Conservation (phyloP, 2,113 vertebrate species). For the Anarrhichthys ocellatus region DNA sequence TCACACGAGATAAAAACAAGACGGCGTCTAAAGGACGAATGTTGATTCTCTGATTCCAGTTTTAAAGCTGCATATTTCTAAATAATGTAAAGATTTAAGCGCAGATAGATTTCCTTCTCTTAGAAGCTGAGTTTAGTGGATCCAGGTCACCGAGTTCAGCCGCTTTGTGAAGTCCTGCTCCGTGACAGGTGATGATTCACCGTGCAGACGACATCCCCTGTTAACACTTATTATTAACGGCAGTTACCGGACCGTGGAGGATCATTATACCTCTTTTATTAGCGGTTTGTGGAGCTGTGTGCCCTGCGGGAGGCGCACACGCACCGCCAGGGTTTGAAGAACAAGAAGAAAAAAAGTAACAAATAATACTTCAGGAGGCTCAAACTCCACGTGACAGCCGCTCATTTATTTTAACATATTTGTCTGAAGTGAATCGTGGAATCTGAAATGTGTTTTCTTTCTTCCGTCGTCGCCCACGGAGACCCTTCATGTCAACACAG, state of each 20-base stretch:
- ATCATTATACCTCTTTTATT: too few relatives aligned
- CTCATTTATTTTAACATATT: not conserved
- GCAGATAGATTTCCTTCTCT: too few relatives aligned
- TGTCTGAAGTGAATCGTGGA: constrained; percentile 20
- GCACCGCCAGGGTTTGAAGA: constrained; percentile 5
- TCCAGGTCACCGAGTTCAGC: constrained; percentile 14
- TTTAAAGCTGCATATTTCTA: not conserved
- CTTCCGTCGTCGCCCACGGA: constrained; percentile 9
- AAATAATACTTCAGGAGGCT: not conserved
- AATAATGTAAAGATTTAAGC: too few relatives aligned
- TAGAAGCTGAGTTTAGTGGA: too few relatives aligned
- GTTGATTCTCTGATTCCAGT: not conserved
- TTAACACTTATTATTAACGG: too few relatives aligned
- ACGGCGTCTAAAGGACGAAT: too few relatives aligned
- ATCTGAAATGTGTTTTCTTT: constrained; percentile 1
- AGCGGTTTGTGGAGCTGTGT: too few relatives aligned
- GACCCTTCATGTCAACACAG: too few relatives aligned
- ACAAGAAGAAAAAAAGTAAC: not conserved
- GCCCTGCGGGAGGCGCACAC: constrained; percentile 65
- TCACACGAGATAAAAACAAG: too few relatives aligned
- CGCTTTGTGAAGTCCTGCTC: not conserved
- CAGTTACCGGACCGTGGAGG: too few relatives aligned
- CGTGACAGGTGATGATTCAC: too few relatives aligned
- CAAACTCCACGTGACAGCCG: constrained; percentile 10
- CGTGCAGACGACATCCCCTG: too few relatives aligned